Base-by-base conservation (phyloP, 2,113 vertebrate species). In the Okapia johnstoni region DNA sequence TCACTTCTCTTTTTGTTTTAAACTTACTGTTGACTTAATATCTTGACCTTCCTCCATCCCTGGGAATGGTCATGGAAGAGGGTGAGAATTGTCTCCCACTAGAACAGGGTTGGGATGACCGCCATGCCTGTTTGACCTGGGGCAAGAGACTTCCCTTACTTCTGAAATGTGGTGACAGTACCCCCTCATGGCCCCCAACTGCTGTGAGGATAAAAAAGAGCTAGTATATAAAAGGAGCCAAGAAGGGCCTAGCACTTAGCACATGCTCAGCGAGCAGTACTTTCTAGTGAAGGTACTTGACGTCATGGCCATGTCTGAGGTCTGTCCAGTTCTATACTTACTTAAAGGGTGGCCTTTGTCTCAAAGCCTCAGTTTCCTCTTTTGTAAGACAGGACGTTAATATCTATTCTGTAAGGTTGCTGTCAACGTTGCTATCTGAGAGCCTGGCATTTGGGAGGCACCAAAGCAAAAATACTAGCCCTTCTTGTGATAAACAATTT, bases 141-240 rank as follows among this genome's bases (percentile, higher is more conserved):
- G 23, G 43, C 17, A 30, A 81, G 63, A 13, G 14, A 40, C 33
- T 48, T 46, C 40, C 58, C 46, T 33, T 21, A 11, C 52, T 63
- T 63, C 36, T 76, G 30, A 85, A 15, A 60, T 3, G 4, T 48
- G 12, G 15, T 0, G 1, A 54, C 3, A 2, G 21, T 16, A 1
- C 6, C 25, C 12, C 7, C 28, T 19, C 40, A 0, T 15, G 7
- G 6, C 2, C 23, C 48, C 8, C 10, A 10, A 12, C 2, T 55
- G 36, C 43, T 6, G 4, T n/a, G 66, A 50, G 57, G 11, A 28
- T 15, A 14, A 76, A 43, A 26, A 36, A 26, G 13, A 25, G 70
- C n/a, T 79, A 3, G 21, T 8, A 1, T 4, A 23, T 36, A 10
- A 43, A n/a, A 55, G 40, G 58, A 23, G 26, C 40, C 7, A 1